Evolutionary conservation across 2,113 vertebrate genomes (phyloP).

Genomic region (Ornithorhynchus anatinus): DNA sequence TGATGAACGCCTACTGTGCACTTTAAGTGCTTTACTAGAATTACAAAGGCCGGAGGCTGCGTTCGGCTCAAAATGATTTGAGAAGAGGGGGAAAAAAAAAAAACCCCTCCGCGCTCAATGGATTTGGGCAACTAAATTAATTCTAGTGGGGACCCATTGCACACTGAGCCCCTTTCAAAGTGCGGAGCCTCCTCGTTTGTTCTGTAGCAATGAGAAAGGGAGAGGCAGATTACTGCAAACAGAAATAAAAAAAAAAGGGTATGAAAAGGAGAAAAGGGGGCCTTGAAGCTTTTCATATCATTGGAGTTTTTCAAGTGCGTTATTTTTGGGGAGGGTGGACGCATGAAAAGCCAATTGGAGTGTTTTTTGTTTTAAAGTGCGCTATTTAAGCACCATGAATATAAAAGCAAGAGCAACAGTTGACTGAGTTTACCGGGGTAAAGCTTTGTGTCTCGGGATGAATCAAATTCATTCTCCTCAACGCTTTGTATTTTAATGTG

Average conservation of each 20-base stretch:
- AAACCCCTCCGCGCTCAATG: slow-evolving; percentile 78
- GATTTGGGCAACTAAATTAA: slow-evolving; percentile 89
- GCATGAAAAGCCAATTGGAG: slow-evolving; percentile 85
- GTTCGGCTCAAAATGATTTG: slow-evolving; percentile 88
- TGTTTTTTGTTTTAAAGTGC: slow-evolving; percentile 84
- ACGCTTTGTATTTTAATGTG: slow-evolving; percentile 82
- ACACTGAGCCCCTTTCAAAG: slow-evolving; percentile 86
- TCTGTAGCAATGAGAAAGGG: slow-evolving; percentile 89
- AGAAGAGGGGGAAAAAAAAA: slow-evolving; percentile 55
- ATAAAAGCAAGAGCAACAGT: slow-evolving; percentile 87
- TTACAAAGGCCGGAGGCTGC: slow-evolving; percentile 96
- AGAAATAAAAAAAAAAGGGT: slow-evolving; percentile 80
- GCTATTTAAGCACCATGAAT: slow-evolving; percentile 84
- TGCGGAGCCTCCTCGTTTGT: slow-evolving; percentile 84
- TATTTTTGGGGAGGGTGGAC: slow-evolving; percentile 85
- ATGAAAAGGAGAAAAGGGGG: slow-evolving; percentile 85
- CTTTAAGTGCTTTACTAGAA: slow-evolving; percentile 99
- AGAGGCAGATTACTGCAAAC: slow-evolving; percentile 90
- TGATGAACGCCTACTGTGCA: slow-evolving; percentile 99
- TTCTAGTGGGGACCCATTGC: slow-evolving; percentile 86
- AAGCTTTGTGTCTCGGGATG: slow-evolving; percentile 82
- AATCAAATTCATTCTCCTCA: slow-evolving; percentile 83
- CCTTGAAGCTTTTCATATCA: slow-evolving; percentile 87
- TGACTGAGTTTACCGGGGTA: slow-evolving; percentile 84
- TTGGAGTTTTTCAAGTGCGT: slow-evolving; percentile 86